Evolutionary conservation across 1,140 invertebrate species (phyloP), one percentile per base, ranked within the genome.

Genomic region (Venturia canescens): DNA sequence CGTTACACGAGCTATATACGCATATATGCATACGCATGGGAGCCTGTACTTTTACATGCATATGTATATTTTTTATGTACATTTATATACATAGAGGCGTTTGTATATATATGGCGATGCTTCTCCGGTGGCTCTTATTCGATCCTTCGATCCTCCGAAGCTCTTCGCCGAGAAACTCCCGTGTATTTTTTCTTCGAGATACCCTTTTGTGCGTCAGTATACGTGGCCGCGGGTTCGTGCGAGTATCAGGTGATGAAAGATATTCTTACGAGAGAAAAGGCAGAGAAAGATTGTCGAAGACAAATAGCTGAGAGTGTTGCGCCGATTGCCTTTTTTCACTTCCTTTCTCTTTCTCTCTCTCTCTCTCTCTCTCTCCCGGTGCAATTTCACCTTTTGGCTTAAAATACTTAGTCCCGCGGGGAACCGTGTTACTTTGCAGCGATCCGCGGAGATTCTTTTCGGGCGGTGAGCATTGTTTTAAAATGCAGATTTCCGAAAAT

Each of bases 1-100:
- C 66, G 66, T 69, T 69, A 69, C 66, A 69, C 66, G 66, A 31
- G 29, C 27, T 31, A 69, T 69, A 69, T 44, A n/a, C n/a, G n/a
- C 53, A 57, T n/a, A 57, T n/a, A 63, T 26, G 27, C 21, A 18
- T 7, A n/a, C n/a, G 50, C 11, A 21, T 53, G 18, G 38, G 38
- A 44, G 38, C 38, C 38, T 44, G 38, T 44, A 44, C 38, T 44
- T 44, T 44, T 44, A 44, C 38, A 44, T 44, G 38, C 38, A 44
- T 44, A 44, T 44, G 38, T 44, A 44, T 44, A 44, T 44, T 44
- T 44, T 44, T 44, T 44, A 44, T 44, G 38, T n/a, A 53, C 50
- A 53, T 53, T 53, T 53, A 53, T 21, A 53, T 53, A 53, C 15
- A 44, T 44, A 44, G n/a, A n/a, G n/a, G n/a, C n/a, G n/a, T n/a